phyloP scores from a whole-genome alignment of 1,140 invertebrate genomes.

The Temnothorax curvispinosus region DNA sequence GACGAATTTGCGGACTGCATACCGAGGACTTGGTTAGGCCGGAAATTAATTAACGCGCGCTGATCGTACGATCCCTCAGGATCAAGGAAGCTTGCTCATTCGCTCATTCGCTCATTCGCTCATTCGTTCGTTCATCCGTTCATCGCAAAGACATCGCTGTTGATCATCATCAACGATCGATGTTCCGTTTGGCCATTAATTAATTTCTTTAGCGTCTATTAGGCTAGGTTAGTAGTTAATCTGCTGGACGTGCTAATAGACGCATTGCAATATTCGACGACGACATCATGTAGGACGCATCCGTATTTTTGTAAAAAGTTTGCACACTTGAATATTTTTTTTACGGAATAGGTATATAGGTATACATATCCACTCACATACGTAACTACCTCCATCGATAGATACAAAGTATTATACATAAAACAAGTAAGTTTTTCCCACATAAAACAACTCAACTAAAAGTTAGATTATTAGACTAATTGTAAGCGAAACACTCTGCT shows the following conservation, averaged over 20 bases:
- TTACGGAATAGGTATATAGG: not conserved
- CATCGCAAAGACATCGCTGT: not conserved
- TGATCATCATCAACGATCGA: constrained; percentile 32
- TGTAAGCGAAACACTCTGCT: not conserved
- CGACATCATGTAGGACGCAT: not conserved
- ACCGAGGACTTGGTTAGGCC: constrained; percentile 35
- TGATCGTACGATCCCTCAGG: constrained; percentile 31
- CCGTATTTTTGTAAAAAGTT: not conserved
- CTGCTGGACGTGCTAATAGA: not conserved
- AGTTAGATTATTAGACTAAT: not conserved
- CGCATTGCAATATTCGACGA: not conserved
- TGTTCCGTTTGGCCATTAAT: constrained; percentile 20
- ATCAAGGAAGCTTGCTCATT: constrained; percentile 1
- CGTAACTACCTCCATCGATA: too few relatives aligned
- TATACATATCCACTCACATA: too few relatives aligned
- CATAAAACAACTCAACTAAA: not conserved
- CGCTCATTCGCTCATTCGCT: too few relatives aligned
- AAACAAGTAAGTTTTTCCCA: too few relatives aligned
- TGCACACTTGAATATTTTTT: not conserved
- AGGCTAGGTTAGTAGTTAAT: constrained; percentile 25
- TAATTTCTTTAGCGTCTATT: constrained; percentile 44
- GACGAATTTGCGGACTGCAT: constrained; percentile 34
- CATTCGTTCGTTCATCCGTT: not conserved
- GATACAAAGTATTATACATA: too few relatives aligned
- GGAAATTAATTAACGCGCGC: constrained; percentile 58